Evolutionary conservation across 2,113 vertebrate species (phyloP), one percentile per base, ranked within the genome.

Genomic region (Ochotona curzoniae): DNA sequence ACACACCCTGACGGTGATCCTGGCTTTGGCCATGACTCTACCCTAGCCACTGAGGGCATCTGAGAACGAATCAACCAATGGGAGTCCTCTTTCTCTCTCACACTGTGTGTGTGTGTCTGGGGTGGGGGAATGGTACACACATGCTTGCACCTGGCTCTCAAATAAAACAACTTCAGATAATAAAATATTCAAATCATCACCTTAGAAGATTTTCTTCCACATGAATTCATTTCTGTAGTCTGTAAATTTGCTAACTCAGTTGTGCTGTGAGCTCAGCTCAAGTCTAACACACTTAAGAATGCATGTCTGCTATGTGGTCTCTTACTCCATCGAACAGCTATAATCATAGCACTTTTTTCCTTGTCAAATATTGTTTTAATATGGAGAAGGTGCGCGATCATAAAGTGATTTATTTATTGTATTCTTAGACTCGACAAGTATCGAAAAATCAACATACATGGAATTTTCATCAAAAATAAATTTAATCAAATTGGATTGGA

Each of bases 401-500:
- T 23, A 7, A 78, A 70, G 9, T 28, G 1, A 15, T 38, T 20
- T n/a, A 51, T 14, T 20, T 76, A 15, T 28, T 57, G 28, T 67
- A n/a, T 67, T 28, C 23, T 90, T 95, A 28, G 67, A 4, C 26
- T 1, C 1, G 70, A 1, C 64, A 64, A 91, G 25, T 0, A 54
- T 21, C 18, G 81, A n/a, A 2, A 60, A 12, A 32, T 8, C 23
- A 23, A 67, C 38, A 26, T 38, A 14, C 18, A 18, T 20, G 17
- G 54, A 80, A 30, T 63, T 44, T 6, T 80, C n/a, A 28, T 5
- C 2, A 18, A 83, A 35, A 76, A 57, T 12, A 91, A 61, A n/a
- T 70, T 47, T 54, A 70, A 89, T 79, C 28, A 75, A 38, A 75
- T 93, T 89, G 54, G 32, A 26, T 71, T 76, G n/a, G 12, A 66